Evolutionary conservation across 2,797 vertebrate species (phyloP).

Genomic region (Myoxocephalus aenaeus): DNA sequence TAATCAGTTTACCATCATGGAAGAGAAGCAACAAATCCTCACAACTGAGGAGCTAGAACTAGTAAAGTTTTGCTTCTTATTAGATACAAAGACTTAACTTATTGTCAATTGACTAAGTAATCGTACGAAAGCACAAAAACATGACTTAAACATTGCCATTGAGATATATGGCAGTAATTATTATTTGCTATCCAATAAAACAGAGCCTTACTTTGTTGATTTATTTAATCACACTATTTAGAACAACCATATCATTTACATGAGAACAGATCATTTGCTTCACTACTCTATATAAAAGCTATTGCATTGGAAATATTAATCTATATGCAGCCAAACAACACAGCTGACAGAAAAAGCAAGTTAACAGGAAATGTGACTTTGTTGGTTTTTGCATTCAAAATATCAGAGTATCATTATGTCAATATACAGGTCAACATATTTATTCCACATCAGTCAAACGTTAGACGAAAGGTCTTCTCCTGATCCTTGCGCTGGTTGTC

Average conservation of each 20-base stretch:
- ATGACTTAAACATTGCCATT: not conserved
- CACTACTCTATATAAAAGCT: conserved; percentile 38
- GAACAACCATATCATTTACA: conserved; percentile 52
- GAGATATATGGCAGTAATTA: not conserved
- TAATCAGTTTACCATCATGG: not conserved
- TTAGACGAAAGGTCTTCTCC: conserved; percentile 91
- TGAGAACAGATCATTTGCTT: conserved; percentile 11
- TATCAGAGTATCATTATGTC: not conserved
- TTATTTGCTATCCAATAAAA: not conserved
- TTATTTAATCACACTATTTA: conserved; percentile 59
- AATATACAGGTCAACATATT: conserved; percentile 1
- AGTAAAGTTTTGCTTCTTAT: not conserved
- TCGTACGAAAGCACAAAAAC: not conserved
- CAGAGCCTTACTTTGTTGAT: conserved; percentile 40
- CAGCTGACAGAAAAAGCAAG: not conserved
- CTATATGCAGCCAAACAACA: conserved; percentile 14
- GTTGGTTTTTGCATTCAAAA: conserved; percentile 16
- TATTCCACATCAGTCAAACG: conserved; percentile 84
- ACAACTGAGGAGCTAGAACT: not conserved
- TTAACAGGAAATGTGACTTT: conserved; percentile 3
- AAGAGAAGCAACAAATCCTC: not conserved
- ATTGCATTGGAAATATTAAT: conserved; percentile 51
- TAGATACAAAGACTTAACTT: not conserved
- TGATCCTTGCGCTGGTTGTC: conserved; percentile 95
- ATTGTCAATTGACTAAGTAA: not conserved